Percentiles rank a stretch among this genome's conserved stretches.
Evolutionary conservation across 2,113 vertebrate species (phyloP).

Genomic region (Carassius auratus): DNA sequence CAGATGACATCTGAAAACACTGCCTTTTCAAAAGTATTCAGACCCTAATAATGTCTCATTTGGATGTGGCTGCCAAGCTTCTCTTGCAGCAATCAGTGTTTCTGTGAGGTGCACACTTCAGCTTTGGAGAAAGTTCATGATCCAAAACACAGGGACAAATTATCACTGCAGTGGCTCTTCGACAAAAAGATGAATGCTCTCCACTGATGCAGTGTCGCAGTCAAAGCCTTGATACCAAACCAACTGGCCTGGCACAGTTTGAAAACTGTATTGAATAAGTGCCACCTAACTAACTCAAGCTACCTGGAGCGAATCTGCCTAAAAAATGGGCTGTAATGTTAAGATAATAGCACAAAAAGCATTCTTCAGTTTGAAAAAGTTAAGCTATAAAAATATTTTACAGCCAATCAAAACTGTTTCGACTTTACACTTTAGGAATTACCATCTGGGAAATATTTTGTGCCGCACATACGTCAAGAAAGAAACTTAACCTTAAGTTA

Average conservation of each 20-base stretch:
- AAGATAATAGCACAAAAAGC: not conserved
- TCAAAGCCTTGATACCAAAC: conserved; percentile 9
- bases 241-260: not conserved
- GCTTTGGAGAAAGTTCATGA: not conserved
- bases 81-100: conserved; percentile 6
- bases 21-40: not conserved
- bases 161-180: not conserved
- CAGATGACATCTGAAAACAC: not conserved
- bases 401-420: too few species aligned
- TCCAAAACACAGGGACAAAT: not conserved
- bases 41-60: not conserved
- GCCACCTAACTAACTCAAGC: not conserved
- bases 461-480: not conserved
- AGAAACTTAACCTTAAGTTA: not conserved
- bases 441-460: conserved; percentile 7
- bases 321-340: not conserved
- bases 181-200: conserved; percentile 14
- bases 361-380: not conserved
- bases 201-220: not conserved
- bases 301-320: not conserved
- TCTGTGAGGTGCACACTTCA: not conserved
- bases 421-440: not conserved
- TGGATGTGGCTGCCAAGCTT: not conserved
- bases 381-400: too few species aligned
- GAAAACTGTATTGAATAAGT: not conserved